Conservation (phyloP, 2,888 invertebrate species). For the Drosophila birchii region DNA sequence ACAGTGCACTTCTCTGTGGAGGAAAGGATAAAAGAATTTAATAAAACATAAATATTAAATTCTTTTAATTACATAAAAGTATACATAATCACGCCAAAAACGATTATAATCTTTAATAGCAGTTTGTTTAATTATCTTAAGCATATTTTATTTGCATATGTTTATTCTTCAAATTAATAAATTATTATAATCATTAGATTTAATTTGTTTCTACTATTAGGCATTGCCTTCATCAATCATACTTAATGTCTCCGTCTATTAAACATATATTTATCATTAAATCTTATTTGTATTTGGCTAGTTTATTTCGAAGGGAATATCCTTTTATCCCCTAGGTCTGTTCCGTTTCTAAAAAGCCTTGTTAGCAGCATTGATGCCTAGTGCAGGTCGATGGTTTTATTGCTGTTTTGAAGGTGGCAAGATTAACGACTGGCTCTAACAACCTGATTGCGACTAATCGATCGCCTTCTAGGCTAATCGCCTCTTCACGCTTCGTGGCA, state of each 20-base stretch:
- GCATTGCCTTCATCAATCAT: slow-evolving; percentile 3
- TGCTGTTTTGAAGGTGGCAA: slow-evolving; percentile 18
- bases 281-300: not conserved
- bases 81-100: not conserved
- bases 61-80: rapidly evolving
- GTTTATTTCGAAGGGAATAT: not conserved
- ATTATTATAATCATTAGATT: not conserved
- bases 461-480: slow-evolving; percentile 62
- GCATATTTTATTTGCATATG: not conserved
- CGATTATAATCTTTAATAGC: not conserved
- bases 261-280: not conserved
- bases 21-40: slow-evolving; percentile 8
- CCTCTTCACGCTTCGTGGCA: slow-evolving; percentile 59
- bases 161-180: not conserved
- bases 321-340: not conserved
- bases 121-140: not conserved
- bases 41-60: too few relatives aligned
- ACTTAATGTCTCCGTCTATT: not conserved
- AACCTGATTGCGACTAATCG: slow-evolving; percentile 57
- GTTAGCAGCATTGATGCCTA: not conserved
- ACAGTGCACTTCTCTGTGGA: slow-evolving; percentile 82
- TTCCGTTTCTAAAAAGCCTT: not conserved
- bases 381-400: not conserved
- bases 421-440: slow-evolving; percentile 40
- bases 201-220: too few relatives aligned